Evolutionary conservation across 37 sponge, comb jelly and placozoan genomes (phyloP).

Genomic region (Theonella swinhoei): DNA sequence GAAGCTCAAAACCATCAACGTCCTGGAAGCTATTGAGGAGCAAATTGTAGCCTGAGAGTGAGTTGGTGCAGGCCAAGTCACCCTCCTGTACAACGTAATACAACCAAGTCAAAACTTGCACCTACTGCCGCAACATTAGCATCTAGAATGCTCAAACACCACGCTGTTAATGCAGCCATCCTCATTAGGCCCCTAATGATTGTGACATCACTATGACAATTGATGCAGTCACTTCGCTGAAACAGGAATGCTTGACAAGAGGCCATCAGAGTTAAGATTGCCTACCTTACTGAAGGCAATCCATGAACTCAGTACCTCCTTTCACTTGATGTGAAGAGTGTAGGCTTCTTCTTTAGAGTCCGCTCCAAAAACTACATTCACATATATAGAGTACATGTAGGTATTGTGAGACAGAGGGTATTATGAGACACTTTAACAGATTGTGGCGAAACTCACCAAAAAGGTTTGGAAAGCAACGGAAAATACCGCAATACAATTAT

Average conservation of each 20-base stretch:
- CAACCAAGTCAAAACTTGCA: constrained; percentile 1
- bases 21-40: constrained; percentile 28
- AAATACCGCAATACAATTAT: too few species aligned
- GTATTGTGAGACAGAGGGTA: too few species aligned
- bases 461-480: too few species aligned
- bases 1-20: constrained; percentile 37
- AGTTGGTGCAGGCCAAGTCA: background rate
- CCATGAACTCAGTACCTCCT: constrained; percentile 37
- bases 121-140: constrained; percentile 24
- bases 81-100: background rate
- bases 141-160: background rate
- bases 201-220: too few species aligned
- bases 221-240: too few species aligned
- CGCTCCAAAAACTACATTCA: constrained; percentile 28
- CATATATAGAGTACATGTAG: constrained; percentile 34
- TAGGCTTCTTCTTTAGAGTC: constrained; percentile 34
- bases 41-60: background rate
- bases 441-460: too few species aligned
- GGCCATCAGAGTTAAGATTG: too few species aligned
- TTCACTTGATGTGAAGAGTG: constrained; percentile 19
- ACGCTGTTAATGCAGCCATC: background rate
- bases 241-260: too few species aligned
- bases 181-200: too few species aligned
- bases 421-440: too few species aligned
- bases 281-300: too few species aligned